Percentiles rank a stretch among this genome's conserved stretches.
Evolutionary conservation across 2,797 vertebrate species (phyloP).

Genomic region (Aplochiton taeniatus): DNA sequence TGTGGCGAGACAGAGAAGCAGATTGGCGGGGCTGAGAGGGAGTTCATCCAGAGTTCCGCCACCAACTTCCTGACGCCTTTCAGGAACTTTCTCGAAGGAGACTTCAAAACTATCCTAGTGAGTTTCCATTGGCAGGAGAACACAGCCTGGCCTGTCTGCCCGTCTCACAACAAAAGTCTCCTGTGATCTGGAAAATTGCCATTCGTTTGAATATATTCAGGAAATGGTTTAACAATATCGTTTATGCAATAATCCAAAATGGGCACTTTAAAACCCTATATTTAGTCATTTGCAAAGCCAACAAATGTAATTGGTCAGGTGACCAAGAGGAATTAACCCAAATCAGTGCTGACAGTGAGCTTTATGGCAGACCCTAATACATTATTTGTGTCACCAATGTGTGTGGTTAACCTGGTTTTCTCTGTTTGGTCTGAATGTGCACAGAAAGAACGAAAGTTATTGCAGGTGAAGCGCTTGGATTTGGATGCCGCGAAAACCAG

Average conservation of each 20-base stretch:
- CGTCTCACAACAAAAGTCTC: too few relatives aligned
- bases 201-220: too few relatives aligned
- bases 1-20: conserved; percentile 96
- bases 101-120: conserved; percentile 98
- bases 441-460: conserved; percentile 95
- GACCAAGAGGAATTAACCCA: too few relatives aligned
- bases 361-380: too few relatives aligned
- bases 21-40: conserved; percentile 93
- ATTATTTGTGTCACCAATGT: background rate
- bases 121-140: conserved; percentile 55
- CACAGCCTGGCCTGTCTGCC: background rate
- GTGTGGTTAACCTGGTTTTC: conserved; percentile 15
- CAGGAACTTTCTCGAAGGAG: conserved; percentile 96
- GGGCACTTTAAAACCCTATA: too few relatives aligned
- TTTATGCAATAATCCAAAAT: too few relatives aligned
- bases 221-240: too few relatives aligned
- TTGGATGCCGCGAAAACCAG: conserved; percentile 97
- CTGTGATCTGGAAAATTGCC: too few relatives aligned
- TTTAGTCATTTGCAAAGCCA: too few relatives aligned
- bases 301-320: too few relatives aligned
- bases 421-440: conserved; percentile 32
- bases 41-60: conserved; percentile 92
- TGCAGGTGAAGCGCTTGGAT: conserved; percentile 96
- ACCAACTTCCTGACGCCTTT: conserved; percentile 98
- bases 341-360: too few relatives aligned